Percentiles rank a stretch among this genome's conserved stretches.
Evolutionary conservation across 2,797 vertebrate genomes (phyloP).

Genomic region (Falco novaeseelandiae): DNA sequence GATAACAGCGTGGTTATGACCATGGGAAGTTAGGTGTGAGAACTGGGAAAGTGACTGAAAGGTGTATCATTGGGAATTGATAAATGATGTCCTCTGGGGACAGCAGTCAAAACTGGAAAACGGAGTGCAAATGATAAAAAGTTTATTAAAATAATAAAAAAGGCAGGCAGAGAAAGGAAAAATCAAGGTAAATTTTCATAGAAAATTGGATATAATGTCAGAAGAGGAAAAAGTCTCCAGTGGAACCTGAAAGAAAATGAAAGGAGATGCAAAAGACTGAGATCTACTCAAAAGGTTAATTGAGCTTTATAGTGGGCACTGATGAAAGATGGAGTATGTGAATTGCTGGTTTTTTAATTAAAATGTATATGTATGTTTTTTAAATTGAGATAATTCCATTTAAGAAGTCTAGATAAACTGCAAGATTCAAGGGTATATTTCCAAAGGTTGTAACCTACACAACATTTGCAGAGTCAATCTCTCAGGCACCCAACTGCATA

Average conservation of each 20-base stretch:
- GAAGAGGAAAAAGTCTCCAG: background rate
- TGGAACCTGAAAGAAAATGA: background rate
- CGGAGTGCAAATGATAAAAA: background rate
- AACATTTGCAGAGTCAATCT: background rate
- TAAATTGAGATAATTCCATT: background rate
- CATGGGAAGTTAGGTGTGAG: background rate
- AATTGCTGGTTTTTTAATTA: background rate
- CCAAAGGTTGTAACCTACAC: background rate
- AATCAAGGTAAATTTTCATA: background rate
- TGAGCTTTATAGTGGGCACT: background rate
- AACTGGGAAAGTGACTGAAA: background rate
- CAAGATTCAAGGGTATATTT: background rate
- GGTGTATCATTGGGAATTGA: background rate
- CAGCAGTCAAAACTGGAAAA: background rate
- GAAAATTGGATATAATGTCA: background rate
- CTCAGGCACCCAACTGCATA: background rate
- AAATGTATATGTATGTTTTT: background rate
- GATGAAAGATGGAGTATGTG: background rate
- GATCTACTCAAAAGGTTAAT: background rate
- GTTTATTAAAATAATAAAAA: background rate
- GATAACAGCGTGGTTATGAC: background rate
- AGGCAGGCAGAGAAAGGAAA: background rate
- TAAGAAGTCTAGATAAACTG: background rate
- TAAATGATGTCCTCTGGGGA: background rate
- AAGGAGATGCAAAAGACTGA: background rate